Evolutionary conservation across 2,113 vertebrate genomes (phyloP), one percentile per base, ranked within the genome.

Genomic region (Perca fluviatilis): DNA sequence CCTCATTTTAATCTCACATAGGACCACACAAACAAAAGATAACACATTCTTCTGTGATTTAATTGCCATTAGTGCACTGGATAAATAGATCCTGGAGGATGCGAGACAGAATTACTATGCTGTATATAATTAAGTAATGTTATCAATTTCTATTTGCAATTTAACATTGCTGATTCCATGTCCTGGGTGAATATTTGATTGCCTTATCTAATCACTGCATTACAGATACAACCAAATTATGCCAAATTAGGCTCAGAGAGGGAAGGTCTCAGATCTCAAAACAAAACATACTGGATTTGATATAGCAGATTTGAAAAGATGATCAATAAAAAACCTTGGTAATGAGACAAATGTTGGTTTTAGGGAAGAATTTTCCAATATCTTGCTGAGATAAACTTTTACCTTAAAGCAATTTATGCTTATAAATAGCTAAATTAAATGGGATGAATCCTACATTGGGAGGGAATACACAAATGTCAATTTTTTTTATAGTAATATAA

Each of bases 101-200:
- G 40, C 0, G 1, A 75, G 78, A 40, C 11, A 70, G 40, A 75
- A 76, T 85, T 71, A 15, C 62, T 46, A 66, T 43, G 40, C 63
- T 64, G 63, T 85, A 56, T 85, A 74, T 72, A 75, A 74, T 82
- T 54, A 80, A 60, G 57, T 77, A 64, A 65, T 58, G 49, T 66
- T 79, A 74, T 68, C 64, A 78, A 49, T 62, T 63, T 75, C 53
- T 74, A 51, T 65, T 65, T 16, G 49, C 27, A 64, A 57, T 82
- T 64, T 58, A 77, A 77, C 66, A 68, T 53, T 12, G 71, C 62
- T 74, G 33, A 79, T 73, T 74, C 36, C 43, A 46, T 46, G 75
- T 86, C 78, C 83, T 67, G 50, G 15, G 71, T 82, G 80, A 82
- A 81, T 85, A 47, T 54, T 73, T 85, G 66, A 83, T 77, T 87